Percentiles rank a stretch among this genome's conserved stretches.
These are phyloP conservation scores for Tolmerus cingulatus DNA, from an alignment of 2,888 invertebrate genomes.

Conservation along the genomic window DNA sequence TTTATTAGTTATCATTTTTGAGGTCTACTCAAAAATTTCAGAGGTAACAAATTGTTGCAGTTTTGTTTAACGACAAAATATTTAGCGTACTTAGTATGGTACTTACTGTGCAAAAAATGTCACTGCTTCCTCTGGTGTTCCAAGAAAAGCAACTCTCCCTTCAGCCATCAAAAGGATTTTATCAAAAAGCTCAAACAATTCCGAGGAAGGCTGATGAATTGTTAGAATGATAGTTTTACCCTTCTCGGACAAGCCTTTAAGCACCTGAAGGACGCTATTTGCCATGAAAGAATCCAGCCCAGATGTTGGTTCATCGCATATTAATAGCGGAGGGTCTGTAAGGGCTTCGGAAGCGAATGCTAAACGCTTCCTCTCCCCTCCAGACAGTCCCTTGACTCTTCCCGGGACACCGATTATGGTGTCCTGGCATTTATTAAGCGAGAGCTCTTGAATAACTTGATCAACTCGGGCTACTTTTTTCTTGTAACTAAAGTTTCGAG, in stretches of 20 bases:
- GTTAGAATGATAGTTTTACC: conserved; percentile 93
- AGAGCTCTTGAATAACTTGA: conserved; percentile 86
- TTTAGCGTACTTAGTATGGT: not conserved
- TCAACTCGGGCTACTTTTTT: conserved; percentile 82
- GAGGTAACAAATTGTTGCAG: not conserved
- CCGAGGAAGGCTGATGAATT: conserved; percentile 95
- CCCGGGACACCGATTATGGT: conserved; percentile 91
- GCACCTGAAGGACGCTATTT: conserved; percentile 85
- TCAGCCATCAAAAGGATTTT: conserved; percentile 89
- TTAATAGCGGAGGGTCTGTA: conserved; percentile 93
- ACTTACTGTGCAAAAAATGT: conserved; percentile 82
- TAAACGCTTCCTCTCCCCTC: conserved; percentile 94
- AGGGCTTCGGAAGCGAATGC: conserved; percentile 97
- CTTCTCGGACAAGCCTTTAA: conserved; percentile 76
- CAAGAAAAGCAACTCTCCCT: conserved; percentile 88
- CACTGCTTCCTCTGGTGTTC: conserved; percentile 79
- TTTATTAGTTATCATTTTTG: not conserved
- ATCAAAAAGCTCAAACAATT: conserved; percentile 89
- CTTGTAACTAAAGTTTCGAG: conserved; percentile 74
- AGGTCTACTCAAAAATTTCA: not conserved
- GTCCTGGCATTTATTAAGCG: conserved; percentile 87
- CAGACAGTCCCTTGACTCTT: conserved; percentile 89
- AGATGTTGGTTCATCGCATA: conserved; percentile 97
- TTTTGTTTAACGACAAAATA: not conserved
- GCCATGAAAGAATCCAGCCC: conserved; percentile 98